Percentiles rank a stretch among this genome's conserved stretches.
phyloP scores from a whole-genome alignment of 2,113 vertebrate genomes.

The Perca schrenkii region DNA sequence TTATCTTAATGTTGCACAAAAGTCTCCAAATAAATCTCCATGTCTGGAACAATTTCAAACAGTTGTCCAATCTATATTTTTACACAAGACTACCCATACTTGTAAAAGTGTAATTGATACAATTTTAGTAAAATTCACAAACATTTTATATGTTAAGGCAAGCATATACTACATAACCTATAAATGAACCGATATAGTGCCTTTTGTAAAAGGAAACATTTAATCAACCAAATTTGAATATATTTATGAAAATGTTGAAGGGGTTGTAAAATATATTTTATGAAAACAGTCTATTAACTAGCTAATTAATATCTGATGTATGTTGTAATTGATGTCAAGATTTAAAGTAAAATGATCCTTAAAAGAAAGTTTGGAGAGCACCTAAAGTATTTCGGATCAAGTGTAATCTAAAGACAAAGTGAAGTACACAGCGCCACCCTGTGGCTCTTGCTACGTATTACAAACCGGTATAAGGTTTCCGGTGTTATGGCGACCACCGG shows the following conservation, averaged over 20 bases:
- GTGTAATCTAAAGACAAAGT: background rate
- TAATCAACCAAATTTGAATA: background rate
- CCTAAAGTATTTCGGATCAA: fast-evolving
- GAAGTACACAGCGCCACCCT: conserved; percentile 55
- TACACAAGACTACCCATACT: background rate
- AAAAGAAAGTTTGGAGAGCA: background rate
- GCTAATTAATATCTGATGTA: background rate
- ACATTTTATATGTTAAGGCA: background rate
- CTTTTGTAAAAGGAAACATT: background rate
- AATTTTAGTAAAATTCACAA: background rate
- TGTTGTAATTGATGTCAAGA: background rate
- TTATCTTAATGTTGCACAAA: background rate
- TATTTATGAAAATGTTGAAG: background rate
- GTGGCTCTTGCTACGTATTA: conserved; percentile 4
- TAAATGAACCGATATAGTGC: background rate
- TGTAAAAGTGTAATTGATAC: background rate
- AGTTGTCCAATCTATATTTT: background rate
- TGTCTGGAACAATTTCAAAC: conserved; percentile 7
- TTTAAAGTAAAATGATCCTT: background rate
- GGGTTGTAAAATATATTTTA: background rate
- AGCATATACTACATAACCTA: background rate
- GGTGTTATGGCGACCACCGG: conserved; percentile 87
- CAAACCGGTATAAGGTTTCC: conserved; percentile 79
- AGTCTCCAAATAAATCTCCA: conserved; percentile 10
- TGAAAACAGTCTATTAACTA: background rate